Evolutionary conservation across 2,888 invertebrate genomes (phyloP).

Genomic region (Zaprionus lineosus): DNA sequence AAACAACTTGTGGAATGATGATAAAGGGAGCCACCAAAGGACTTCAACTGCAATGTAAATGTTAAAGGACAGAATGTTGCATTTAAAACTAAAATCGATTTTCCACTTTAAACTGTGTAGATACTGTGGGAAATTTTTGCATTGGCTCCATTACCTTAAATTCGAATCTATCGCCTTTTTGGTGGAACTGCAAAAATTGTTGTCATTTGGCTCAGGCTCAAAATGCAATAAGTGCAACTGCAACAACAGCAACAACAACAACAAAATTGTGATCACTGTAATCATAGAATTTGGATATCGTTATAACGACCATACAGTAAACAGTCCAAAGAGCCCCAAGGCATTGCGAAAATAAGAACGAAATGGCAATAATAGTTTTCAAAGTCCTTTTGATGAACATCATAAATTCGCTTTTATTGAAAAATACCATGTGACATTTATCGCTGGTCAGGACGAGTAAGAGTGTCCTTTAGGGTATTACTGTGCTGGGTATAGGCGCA

Average conservation of each 20-base stretch:
- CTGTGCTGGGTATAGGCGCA: background rate
- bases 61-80: too few species aligned
- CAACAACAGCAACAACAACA: constrained; percentile 41
- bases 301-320: constrained; percentile 9
- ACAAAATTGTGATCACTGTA: constrained; percentile 61
- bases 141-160: too few species aligned
- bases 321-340: constrained; percentile 22
- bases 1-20: too few species aligned
- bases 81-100: too few species aligned
- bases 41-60: too few species aligned
- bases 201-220: constrained; percentile 41
- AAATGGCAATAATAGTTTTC: constrained; percentile 38
- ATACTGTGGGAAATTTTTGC: too few species aligned
- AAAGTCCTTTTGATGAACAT: constrained; percentile 45
- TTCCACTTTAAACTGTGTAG: too few species aligned
- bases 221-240: constrained; percentile 36
- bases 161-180: too few species aligned
- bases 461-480: background rate
- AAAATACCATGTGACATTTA: constrained; percentile 33
- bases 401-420: constrained; percentile 58
- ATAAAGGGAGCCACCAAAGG: too few species aligned
- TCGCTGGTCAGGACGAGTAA: constrained; percentile 18
- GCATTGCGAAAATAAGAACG: constrained; percentile 7
- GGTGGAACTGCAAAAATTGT: too few species aligned
- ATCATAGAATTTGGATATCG: constrained; percentile 50